A percentile compares a stretch with the other conserved stretches of the same genome.
phyloP scores from a whole-genome alignment of 2,113 vertebrate genomes.

The Chelonoidis abingdonii region DNA sequence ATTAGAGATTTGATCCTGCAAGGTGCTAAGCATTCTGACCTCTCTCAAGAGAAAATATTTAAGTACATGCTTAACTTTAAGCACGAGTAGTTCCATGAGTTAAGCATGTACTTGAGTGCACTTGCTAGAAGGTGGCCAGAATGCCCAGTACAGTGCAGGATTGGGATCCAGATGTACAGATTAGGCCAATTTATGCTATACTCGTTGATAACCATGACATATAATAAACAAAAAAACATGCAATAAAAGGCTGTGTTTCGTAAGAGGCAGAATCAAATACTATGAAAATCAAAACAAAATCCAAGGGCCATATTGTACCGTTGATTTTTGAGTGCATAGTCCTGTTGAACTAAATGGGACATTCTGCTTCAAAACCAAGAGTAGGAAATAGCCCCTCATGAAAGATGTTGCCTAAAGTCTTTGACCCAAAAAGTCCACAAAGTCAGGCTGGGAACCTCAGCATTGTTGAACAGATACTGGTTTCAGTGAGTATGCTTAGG shows the following conservation, averaged over 20 bases:
- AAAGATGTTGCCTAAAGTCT: not conserved
- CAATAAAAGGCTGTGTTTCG: not conserved
- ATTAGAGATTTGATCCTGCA: not conserved
- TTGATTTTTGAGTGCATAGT: not conserved
- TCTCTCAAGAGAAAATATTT: not conserved
- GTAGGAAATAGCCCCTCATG: not conserved
- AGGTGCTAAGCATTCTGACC: not conserved
- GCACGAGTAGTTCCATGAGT: not conserved
- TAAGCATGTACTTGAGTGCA: not conserved
- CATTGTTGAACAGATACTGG: not conserved
- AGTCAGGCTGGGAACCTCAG: not conserved
- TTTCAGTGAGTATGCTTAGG: not conserved
- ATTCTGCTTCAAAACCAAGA: not conserved
- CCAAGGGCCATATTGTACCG: not conserved
- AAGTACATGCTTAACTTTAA: not conserved
- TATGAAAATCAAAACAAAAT: not conserved
- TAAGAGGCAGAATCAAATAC: not conserved
- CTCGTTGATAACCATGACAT: not conserved
- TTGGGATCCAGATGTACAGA: not conserved
- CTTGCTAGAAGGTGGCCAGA: not conserved
- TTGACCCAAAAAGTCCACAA: not conserved
- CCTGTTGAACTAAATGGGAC: not conserved
- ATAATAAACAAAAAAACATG: not conserved
- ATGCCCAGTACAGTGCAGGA: not conserved
- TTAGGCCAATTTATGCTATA: not conserved